Percentiles rank a stretch among this genome's conserved stretches.
phyloP scores from a whole-genome alignment of 2,797 vertebrate genomes.

The Acrossocheilus wenchowensis region DNA sequence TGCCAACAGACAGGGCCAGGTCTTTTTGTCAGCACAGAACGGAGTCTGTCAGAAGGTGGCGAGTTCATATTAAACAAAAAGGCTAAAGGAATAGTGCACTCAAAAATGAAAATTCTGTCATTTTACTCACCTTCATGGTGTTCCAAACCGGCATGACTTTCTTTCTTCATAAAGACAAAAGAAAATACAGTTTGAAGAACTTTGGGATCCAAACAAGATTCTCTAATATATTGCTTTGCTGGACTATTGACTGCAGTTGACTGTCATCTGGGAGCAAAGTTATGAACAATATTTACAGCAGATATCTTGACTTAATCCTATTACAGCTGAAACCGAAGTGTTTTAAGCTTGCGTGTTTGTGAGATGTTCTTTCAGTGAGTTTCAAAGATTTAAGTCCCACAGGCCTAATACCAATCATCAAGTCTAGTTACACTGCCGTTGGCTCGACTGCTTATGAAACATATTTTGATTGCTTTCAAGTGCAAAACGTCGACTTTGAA shows the following conservation, averaged over 20 bases:
- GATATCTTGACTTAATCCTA: constrained; percentile 41
- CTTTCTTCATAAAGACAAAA: not conserved
- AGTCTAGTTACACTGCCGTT: constrained; percentile 33
- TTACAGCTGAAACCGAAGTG: constrained; percentile 48
- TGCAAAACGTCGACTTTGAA: constrained; percentile 29
- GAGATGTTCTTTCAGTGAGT: constrained; percentile 25
- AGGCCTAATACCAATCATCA: constrained; percentile 45
- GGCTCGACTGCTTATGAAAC: constrained; percentile 45
- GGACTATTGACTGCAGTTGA: constrained; percentile 32
- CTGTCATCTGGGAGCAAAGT: constrained; percentile 45
- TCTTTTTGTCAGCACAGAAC: constrained; percentile 32
- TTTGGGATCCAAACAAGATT: not conserved
- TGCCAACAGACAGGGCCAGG: constrained; percentile 35
- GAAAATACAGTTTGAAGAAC: not conserved
- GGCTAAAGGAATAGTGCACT: not conserved
- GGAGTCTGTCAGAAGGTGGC: constrained; percentile 19
- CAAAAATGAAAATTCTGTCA: not conserved
- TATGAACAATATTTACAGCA: constrained; percentile 50
- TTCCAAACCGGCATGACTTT: not conserved
- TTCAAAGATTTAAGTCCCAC: constrained; percentile 41
- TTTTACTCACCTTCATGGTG: not conserved
- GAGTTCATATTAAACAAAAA: constrained; percentile 29
- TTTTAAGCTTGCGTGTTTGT: constrained; percentile 40
- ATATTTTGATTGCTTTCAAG: constrained; percentile 53
- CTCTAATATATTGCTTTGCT: constrained; percentile 27